Base-by-base conservation (phyloP, 2,888 invertebrate genomes). In the Zelleria hepariella region DNA sequence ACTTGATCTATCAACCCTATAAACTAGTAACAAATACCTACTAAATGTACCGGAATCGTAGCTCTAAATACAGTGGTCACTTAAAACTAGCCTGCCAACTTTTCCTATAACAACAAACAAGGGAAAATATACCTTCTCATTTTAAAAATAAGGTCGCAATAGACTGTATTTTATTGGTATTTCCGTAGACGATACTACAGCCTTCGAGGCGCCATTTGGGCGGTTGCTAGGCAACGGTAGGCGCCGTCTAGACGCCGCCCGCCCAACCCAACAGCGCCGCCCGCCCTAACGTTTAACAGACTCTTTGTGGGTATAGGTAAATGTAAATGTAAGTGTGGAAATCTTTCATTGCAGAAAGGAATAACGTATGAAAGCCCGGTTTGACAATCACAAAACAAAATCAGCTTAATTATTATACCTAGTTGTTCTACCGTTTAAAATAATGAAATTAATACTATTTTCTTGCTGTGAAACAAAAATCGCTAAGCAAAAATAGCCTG, bases 201-300 rank as follows among this genome's bases (percentile, higher is more conserved):
- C 57, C 57, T 57, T 21, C 1, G 15, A 47, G 57, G 57, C 57
- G 57, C 57, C 57, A n/a, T 47, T 24, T 7, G 18, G 5, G 4
- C 20, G 47, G 57, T 57, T 57, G 47, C 57, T 57, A 57, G 48
- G 57, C 57, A 57, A 57, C 57, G 23, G n/a, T 24, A 25, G 57
- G 57, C 57, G 57, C 57, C 57, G 57, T 57, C 57, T 57, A 24
- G 57, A 18, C 57, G 57, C 21, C 6, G 3, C 32, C 24, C 55
- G 32, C 57, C 56, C 56, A 56, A 32, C 20, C 56, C 7, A 20
- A 26, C 10, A 32, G 18, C 21, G 32, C n/a, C 20, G n/a, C n/a
- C 48, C 48, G 49, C 49, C 32, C 32, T 42, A 42, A 2, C 51
- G 23, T 21, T 51, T 51, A 21, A 20, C 2, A n/a, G n/a, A n/a